phyloP scores from a whole-genome alignment of 2,888 invertebrate species.

The Entomobrya multifasciata region DNA sequence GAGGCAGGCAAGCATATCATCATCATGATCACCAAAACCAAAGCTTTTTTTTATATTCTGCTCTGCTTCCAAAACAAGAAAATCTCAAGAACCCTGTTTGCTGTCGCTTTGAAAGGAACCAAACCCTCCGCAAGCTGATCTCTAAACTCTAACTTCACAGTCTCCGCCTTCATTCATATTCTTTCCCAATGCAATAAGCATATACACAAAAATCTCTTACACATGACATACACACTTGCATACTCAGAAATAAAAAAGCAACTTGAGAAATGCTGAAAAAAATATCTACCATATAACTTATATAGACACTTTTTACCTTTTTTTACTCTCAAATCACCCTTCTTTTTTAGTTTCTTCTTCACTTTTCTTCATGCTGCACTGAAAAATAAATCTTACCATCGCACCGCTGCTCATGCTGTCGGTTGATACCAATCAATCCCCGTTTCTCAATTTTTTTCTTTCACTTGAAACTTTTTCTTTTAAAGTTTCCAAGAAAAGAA shows the following conservation, averaged over 20 bases:
- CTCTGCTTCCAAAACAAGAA: conserved; percentile 15
- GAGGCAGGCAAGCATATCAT: conserved; percentile 18
- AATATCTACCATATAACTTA: background rate
- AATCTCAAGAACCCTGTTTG: conserved; percentile 65
- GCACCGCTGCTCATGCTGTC: background rate
- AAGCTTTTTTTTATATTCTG: too few species aligned
- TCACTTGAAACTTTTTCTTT: too few species aligned
- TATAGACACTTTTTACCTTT: background rate
- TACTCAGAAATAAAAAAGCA: too few species aligned
- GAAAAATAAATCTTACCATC: background rate
- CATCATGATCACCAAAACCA: background rate
- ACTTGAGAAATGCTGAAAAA: conserved; percentile 32
- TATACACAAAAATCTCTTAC: background rate
- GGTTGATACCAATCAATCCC: background rate
- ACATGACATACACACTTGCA: too few species aligned
- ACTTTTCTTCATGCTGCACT: conserved; percentile 29
- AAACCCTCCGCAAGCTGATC: conserved; percentile 69
- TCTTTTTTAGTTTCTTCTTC: too few species aligned
- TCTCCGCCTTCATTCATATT: conserved; percentile 65
- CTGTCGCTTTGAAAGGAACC: conserved; percentile 68
- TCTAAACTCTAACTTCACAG: conserved; percentile 66
- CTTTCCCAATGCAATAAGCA: background rate
- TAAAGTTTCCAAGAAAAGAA: too few species aligned
- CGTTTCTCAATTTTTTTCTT: background rate
- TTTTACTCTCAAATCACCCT: conserved; percentile 54